phyloP scores from a whole-genome alignment of 2,113 vertebrate genomes.

The Hippopotamus amphibius region DNA sequence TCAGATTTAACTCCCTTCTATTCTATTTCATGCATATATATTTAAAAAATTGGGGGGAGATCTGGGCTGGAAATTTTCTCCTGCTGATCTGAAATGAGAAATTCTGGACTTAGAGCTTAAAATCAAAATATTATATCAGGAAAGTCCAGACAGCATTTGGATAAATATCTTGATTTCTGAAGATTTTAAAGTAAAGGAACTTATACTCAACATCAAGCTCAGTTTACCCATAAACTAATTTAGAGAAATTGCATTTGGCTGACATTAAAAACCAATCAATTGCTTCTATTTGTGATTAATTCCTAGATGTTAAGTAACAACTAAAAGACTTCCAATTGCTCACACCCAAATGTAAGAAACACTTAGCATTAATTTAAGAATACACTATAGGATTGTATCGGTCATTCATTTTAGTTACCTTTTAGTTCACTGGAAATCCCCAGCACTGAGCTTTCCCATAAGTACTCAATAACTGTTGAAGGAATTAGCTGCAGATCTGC shows the following conservation, averaged over 20 bases:
- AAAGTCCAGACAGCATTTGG: neutral
- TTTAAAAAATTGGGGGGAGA: neutral
- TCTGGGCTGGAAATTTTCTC: neutral
- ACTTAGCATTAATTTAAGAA: neutral
- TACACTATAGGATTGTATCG: too few relatives aligned
- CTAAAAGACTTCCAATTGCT: neutral
- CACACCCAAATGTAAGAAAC: neutral
- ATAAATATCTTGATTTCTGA: neutral
- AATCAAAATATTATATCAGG: neutral
- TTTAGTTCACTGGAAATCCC: neutral
- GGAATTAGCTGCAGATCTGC: neutral
- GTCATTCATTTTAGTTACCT: neutral
- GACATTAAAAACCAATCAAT: neutral
- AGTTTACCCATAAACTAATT: neutral
- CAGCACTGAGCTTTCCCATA: neutral
- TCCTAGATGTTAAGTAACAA: neutral
- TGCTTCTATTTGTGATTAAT: neutral
- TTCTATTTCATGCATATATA: neutral
- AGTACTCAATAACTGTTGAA: neutral
- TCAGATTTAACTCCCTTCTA: neutral
- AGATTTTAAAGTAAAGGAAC: neutral
- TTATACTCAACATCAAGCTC: neutral
- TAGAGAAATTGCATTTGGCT: neutral
- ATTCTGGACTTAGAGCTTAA: neutral
- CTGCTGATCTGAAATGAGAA: neutral